phyloP scores from a whole-genome alignment of 1,140 invertebrate genomes.

The Cotesia typhae region DNA sequence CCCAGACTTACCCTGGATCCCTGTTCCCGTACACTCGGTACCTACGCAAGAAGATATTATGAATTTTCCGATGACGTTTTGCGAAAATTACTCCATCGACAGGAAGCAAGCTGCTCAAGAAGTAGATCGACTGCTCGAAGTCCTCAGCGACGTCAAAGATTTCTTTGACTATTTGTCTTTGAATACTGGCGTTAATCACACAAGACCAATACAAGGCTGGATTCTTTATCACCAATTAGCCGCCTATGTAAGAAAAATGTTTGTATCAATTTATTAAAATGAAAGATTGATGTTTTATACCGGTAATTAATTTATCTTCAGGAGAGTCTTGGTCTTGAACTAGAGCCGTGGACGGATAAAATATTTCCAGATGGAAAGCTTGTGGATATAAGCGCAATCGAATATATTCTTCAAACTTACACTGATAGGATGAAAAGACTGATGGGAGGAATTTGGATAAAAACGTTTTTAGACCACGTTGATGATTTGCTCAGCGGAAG shows the following conservation, averaged over 20 bases:
- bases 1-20: constrained; percentile 33
- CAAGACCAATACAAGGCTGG: constrained; percentile 14
- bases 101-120: constrained; percentile 7
- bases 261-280: neutral
- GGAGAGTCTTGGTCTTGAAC: constrained; percentile 10
- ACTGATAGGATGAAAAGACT: constrained; percentile 57
- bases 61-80: constrained; percentile 9
- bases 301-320: constrained; percentile 18
- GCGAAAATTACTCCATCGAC: constrained; percentile 34
- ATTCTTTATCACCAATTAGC: constrained; percentile 30
- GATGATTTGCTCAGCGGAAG: constrained; percentile 24
- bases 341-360: constrained; percentile 17
- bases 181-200: constrained; percentile 29
- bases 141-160: constrained; percentile 1
- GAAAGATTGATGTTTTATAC: no score
- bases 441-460: constrained; percentile 45
- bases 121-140: constrained; percentile 8
- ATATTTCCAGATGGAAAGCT: constrained; percentile 47
- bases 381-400: constrained; percentile 64
- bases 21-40: constrained; percentile 26
- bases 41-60: constrained; percentile 1
- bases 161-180: constrained; percentile 11
- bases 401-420: constrained; percentile 61
- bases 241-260: constrained; percentile 8
- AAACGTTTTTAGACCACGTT: constrained; percentile 28